Evolutionary conservation across 2,888 invertebrate genomes (phyloP).

Genomic region (Anarsia innoxiella): DNA sequence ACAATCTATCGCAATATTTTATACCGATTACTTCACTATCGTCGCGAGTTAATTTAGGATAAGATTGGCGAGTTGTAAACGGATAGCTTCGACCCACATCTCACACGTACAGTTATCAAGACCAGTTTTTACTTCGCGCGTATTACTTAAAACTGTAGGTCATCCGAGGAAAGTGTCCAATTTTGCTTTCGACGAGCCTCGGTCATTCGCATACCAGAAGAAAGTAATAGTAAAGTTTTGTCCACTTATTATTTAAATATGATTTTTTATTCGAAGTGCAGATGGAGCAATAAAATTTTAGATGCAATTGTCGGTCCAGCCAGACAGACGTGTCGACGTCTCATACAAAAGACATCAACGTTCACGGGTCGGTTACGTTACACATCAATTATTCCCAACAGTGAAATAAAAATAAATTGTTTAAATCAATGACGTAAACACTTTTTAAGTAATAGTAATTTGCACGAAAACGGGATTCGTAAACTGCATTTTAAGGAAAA

Average conservation of each 20-base stretch:
- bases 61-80: constrained; percentile 19
- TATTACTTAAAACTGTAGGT: constrained; percentile 47
- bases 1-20: too few relatives aligned
- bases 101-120: constrained; percentile 54
- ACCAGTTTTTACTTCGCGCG: constrained; percentile 60
- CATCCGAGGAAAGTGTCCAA: constrained; percentile 68
- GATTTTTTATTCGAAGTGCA: too few relatives aligned
- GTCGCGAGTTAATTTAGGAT: constrained; percentile 18
- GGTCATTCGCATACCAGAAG: constrained; percentile 45
- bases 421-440: too few relatives aligned
- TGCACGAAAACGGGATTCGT: too few relatives aligned
- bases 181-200: constrained; percentile 66
- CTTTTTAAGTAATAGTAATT: too few relatives aligned
- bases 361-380: constrained; percentile 8
- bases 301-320: too few relatives aligned
- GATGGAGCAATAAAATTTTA: constrained; percentile 9
- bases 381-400: too few relatives aligned
- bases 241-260: constrained; percentile 31
- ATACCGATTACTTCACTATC: too few relatives aligned
- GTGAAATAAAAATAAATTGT: background rate
- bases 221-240: constrained; percentile 57
- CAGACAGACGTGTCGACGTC: too few relatives aligned
- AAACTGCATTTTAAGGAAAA: constrained; percentile 8
- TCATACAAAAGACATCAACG: constrained; percentile 31
- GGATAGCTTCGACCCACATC: constrained; percentile 43